Evolutionary conservation across 2,888 invertebrate genomes (phyloP).

Genomic region (Pseudococcus longispinus): DNA sequence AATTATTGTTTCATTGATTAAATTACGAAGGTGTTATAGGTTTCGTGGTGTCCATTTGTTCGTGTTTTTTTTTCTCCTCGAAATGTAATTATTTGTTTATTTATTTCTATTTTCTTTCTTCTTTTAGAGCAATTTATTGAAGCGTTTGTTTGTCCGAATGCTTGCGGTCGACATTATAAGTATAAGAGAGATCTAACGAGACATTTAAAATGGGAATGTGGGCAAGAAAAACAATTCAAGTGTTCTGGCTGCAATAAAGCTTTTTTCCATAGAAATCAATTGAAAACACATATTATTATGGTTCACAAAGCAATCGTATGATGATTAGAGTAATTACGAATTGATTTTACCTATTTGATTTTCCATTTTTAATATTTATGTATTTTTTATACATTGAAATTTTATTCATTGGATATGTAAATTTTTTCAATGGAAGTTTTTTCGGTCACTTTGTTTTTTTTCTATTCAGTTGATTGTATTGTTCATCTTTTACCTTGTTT

Average conservation of each 20-base stretch:
- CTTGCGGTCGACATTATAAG: conserved; percentile 62
- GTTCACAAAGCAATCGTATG: background rate
- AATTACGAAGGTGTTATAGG: no score
- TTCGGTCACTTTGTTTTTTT: no score
- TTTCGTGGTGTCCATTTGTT: background rate
- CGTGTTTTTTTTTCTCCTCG: background rate
- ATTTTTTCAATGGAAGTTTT: no score
- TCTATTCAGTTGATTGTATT: no score
- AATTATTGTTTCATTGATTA: no score
- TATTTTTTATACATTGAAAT: no score
- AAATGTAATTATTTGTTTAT: no score
- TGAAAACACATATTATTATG: conserved; percentile 44
- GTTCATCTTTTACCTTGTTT: no score
- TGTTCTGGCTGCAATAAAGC: conserved; percentile 27
- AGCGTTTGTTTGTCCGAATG: conserved; percentile 48
- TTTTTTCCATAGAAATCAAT: conserved; percentile 40
- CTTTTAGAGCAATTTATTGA: background rate
- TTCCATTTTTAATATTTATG: no score
- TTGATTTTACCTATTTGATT: no score
- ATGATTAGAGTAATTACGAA: background rate
- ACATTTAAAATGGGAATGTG: conserved; percentile 62
- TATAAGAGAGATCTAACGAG: conserved; percentile 62
- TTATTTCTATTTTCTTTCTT: background rate
- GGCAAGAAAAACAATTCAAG: conserved; percentile 58
- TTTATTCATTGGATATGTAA: no score